Conservation (phyloP, 2,113 vertebrate species). For the Corythaeola cristata region DNA sequence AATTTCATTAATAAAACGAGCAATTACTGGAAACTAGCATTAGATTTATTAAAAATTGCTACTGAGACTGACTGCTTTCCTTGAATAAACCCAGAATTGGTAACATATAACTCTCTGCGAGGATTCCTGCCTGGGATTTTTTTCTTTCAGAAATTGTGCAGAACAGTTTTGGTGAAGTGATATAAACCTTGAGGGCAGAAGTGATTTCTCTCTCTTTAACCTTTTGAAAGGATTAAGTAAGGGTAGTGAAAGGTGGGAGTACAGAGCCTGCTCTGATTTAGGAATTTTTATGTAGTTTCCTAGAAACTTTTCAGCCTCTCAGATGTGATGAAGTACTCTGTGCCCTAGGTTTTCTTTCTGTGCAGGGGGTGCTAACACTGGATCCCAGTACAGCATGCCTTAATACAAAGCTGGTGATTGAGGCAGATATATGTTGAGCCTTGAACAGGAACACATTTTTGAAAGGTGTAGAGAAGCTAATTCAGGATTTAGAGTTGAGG, state of each 20-base stretch:
- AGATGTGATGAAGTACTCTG: not conserved
- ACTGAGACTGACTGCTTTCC: not conserved
- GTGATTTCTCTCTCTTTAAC: not conserved
- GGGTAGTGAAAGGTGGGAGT: not conserved
- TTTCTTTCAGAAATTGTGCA: not conserved
- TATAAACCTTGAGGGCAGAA: slow-evolving; percentile 10
- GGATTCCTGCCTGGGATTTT: not conserved
- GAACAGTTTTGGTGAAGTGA: not conserved
- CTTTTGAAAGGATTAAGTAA: not conserved
- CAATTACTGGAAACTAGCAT: not conserved
- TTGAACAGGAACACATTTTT: not conserved
- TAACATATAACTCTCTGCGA: not conserved
- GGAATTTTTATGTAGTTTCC: not conserved
- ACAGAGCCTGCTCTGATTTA: not conserved
- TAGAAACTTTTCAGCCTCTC: not conserved
- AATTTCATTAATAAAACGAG: not conserved
- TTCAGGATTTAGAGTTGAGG: not conserved
- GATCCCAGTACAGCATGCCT: not conserved
- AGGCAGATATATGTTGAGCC: not conserved
- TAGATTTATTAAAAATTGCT: not conserved
- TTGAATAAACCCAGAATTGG: not conserved
- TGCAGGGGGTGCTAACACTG: not conserved
- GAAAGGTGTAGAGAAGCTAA: not conserved
- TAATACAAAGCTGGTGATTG: not conserved
- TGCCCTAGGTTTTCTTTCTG: not conserved